A percentile compares a stretch with the other conserved stretches of the same genome.
Evolutionary conservation across 2,797 vertebrate species (phyloP).

Genomic region (Cynodonichthys magdalenae): DNA sequence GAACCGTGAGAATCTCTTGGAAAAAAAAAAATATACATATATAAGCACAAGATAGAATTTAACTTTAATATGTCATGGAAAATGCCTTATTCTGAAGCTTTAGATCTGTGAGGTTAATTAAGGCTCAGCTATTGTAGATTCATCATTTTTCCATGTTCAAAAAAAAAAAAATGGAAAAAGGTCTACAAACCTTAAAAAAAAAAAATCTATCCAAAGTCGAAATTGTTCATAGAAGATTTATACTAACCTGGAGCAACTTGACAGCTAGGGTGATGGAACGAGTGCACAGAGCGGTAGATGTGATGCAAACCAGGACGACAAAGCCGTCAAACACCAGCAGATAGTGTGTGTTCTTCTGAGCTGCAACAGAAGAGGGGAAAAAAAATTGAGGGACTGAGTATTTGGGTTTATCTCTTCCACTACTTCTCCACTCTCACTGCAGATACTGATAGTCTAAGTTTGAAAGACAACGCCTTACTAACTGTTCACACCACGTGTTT

Average conservation of each 20-base stretch:
- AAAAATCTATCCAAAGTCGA: too few species aligned
- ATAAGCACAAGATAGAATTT: background rate
- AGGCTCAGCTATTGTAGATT: background rate
- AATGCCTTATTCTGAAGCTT: background rate
- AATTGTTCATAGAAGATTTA: too few species aligned
- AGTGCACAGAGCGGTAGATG: conserved; percentile 89
- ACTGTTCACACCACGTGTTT: conserved; percentile 12
- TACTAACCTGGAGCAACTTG: conserved; percentile 86
- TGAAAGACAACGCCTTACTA: conserved; percentile 22
- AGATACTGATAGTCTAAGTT: conserved; percentile 34
- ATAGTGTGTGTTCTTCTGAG: conserved; percentile 90
- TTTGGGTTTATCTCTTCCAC: conserved; percentile 41
- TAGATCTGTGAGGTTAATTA: too few species aligned
- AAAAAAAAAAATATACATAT: too few species aligned
- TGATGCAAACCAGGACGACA: conserved; percentile 89
- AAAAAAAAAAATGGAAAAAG: too few species aligned
- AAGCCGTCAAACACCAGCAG: conserved; percentile 90
- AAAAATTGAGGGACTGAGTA: too few species aligned
- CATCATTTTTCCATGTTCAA: too few species aligned
- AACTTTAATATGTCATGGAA: background rate
- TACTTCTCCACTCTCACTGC: conserved; percentile 32
- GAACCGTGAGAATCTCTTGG: conserved; percentile 91
- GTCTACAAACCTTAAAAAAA: too few species aligned
- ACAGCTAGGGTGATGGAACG: conserved; percentile 92
- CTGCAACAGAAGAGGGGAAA: conserved; percentile 65